Conservation (phyloP, 2,113 vertebrate species). For the Calonectris borealis region DNA sequence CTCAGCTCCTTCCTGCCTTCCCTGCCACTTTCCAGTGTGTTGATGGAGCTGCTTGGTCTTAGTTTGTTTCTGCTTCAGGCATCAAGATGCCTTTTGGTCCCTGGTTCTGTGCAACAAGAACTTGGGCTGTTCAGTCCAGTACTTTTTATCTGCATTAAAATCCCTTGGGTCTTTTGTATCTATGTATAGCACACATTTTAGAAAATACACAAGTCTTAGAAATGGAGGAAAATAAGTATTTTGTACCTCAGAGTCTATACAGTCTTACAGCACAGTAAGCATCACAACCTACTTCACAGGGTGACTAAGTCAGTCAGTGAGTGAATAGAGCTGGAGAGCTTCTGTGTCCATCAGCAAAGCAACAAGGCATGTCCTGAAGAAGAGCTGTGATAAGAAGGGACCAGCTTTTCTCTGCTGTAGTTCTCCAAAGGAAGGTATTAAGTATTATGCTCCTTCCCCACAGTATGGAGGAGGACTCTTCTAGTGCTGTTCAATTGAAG, state of each 20-base stretch:
- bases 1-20: background rate
- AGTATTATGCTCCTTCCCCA: background rate
- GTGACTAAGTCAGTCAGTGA: background rate
- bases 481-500: background rate
- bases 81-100: background rate
- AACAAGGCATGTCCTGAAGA: background rate
- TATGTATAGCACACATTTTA: background rate
- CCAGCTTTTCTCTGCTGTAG: background rate
- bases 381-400: background rate
- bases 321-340: background rate
- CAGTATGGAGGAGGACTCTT: accelerated
- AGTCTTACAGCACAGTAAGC: background rate
- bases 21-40: background rate
- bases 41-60: background rate
- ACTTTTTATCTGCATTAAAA: background rate
- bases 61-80: background rate
- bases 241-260: background rate
- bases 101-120: background rate
- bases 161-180: background rate
- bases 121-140: too few relatives aligned
- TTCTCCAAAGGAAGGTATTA: background rate
- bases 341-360: background rate
- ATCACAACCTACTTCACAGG: background rate
- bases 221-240: background rate
- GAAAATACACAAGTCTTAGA: background rate